Base-by-base conservation (phyloP, 2,888 invertebrate species). In the Mystacides longicornis region DNA sequence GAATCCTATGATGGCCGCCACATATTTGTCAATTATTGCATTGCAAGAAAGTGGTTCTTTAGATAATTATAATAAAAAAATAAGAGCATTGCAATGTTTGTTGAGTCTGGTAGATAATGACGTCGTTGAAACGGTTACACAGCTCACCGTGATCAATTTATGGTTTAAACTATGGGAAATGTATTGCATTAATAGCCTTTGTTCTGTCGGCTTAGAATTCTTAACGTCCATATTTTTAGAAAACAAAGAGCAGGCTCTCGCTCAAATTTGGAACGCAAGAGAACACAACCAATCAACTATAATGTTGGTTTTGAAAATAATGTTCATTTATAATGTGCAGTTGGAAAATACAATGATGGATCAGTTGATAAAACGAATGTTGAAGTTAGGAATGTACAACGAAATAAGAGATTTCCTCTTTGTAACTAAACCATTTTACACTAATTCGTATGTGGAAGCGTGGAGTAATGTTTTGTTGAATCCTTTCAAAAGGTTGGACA, bases 1-100 rank as follows among this genome's bases (percentile, higher is more conserved):
- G 18, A 76, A 77, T 62, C 73, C 75, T 18, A 77, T 75, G 69
- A 75, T 77, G 74, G 73, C 75, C 3, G 77, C 76, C 14, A 74
- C 77, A 61, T 77, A 77, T 63, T 66, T 78, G 60, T 75, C 75
- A 14, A 68, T 76, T 52, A 76, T 77, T 54, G 76, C 73, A 18
- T 72, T 75, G 62, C 76, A 76, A 55, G 75, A 75, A 55, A 76
- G 74, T 47, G 71, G 71, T 62, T 74, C 75, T 62, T 69, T 70
- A 58, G 74, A 76, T 54, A 27, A 27, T 27, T 67, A 68, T 55
- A 77, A 75, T 64, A 75, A 74, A 64, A 75, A 76, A 66, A 66
- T 78, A 61, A 67, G 75, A 64, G 77, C 77, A 43, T 65, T 77
- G 21, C 77, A 78, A 64, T 77, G 77, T 62, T 65, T 77, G 45